Evolutionary conservation across 2,888 invertebrate species (phyloP).

Genomic region (Entomobrya multifasciata): DNA sequence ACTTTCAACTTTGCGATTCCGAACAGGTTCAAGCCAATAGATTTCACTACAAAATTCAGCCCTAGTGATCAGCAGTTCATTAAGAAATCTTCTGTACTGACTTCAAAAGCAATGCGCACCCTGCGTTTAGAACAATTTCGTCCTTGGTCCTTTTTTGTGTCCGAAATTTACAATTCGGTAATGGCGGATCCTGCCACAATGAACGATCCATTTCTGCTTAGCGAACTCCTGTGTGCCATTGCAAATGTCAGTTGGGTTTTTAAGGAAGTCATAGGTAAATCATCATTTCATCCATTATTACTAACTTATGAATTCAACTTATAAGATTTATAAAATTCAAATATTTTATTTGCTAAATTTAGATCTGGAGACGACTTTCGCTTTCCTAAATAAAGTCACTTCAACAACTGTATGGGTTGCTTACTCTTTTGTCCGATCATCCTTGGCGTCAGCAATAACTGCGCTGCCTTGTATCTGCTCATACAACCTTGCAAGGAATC

Average conservation of each 20-base stretch:
- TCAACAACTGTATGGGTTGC: conserved; percentile 11
- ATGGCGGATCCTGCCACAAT: neutral
- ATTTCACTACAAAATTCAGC: neutral
- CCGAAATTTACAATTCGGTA: neutral
- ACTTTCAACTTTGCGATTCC: neutral
- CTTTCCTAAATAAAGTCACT: neutral
- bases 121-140: conserved; percentile 46
- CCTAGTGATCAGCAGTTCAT: neutral
- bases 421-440: conserved; percentile 23
- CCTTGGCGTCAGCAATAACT: conserved; percentile 21
- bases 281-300: no score
- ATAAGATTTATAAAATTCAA: no score
- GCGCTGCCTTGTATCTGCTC: conserved; percentile 48
- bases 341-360: neutral
- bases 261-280: conserved; percentile 31
- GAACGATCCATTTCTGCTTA: neutral
- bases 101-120: neutral
- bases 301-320: no score
- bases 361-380: conserved; percentile 27
- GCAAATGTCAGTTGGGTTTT: conserved; percentile 52
- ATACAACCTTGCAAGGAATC: neutral
- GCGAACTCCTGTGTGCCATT: conserved; percentile 35
- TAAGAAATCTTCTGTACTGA: neutral
- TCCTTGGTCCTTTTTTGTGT: conserved; percentile 47
- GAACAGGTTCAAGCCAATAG: neutral